Conservation (phyloP, 2,113 vertebrate genomes). For the Neotoma lepida region DNA sequence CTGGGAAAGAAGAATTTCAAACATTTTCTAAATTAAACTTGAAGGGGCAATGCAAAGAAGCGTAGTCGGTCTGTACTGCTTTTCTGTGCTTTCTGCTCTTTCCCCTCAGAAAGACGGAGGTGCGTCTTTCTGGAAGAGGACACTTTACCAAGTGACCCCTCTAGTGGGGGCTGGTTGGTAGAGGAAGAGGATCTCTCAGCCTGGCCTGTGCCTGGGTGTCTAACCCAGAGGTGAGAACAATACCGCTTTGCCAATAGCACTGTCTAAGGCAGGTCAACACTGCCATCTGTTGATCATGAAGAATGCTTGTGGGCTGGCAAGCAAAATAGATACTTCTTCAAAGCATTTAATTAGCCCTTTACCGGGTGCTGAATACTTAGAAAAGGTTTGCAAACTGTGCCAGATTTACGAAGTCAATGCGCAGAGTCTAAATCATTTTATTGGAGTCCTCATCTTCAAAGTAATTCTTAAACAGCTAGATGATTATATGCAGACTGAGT, state of each 20-base stretch:
- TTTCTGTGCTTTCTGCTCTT: not conserved
- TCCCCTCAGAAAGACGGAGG: not conserved
- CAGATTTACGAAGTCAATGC: not conserved
- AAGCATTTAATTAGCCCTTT: not conserved
- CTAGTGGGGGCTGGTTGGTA: no score
- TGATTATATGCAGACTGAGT: not conserved
- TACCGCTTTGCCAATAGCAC: rapidly evolving
- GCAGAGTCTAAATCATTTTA: not conserved
- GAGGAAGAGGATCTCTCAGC: not conserved
- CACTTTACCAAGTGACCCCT: not conserved
- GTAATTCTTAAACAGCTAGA: not conserved
- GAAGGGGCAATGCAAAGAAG: not conserved
- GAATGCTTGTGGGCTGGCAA: not conserved
- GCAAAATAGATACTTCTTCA: rapidly evolving
- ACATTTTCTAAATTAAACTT: not conserved
- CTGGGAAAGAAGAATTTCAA: not conserved
- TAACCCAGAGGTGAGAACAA: not conserved
- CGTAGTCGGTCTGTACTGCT: not conserved
- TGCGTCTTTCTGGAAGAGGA: not conserved
- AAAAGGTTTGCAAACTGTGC: not conserved
- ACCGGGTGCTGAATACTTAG: not conserved
- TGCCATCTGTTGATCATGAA: conserved; percentile 72
- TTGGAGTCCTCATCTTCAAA: not conserved
- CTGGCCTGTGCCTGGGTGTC: no score
- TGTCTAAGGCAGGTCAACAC: conserved; percentile 12